Percentiles rank a stretch among this genome's conserved stretches.
phyloP scores from a whole-genome alignment of 2,113 vertebrate species.

The Salvator merianae region DNA sequence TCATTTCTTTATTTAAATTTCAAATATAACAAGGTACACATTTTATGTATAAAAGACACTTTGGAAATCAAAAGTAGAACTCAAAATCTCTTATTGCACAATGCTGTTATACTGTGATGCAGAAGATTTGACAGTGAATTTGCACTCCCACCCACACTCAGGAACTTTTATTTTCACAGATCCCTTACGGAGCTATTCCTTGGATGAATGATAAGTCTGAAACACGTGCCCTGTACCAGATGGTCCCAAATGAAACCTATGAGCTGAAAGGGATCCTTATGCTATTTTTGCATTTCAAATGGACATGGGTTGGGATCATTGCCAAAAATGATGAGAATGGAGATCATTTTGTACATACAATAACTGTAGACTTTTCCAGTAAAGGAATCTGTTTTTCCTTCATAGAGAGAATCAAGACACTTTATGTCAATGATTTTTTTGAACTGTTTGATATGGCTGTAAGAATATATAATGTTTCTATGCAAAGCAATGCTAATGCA shows the following conservation, averaged over 20 bases:
- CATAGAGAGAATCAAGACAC: background rate
- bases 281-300: constrained; percentile 26
- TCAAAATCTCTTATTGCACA: too few relatives aligned
- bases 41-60: too few relatives aligned
- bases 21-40: too few relatives aligned
- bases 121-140: background rate
- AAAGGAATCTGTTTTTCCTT: background rate
- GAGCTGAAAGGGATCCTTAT: background rate
- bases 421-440: background rate
- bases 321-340: constrained; percentile 11
- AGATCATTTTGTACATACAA: background rate
- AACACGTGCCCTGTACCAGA: constrained; percentile 20
- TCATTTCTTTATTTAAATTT: too few relatives aligned
- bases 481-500: background rate
- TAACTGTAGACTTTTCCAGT: background rate
- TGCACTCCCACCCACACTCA: background rate
- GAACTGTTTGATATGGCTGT: background rate
- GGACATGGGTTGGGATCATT: constrained; percentile 21
- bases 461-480: background rate
- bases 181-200: constrained; percentile 10
- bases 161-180: background rate
- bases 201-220: background rate
- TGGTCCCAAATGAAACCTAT: background rate
- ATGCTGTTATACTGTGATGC: too few relatives aligned
- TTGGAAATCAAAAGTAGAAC: too few relatives aligned